A percentile compares a stretch with the other conserved stretches of the same genome.
phyloP scores from a whole-genome alignment of 2,797 vertebrate species.

The Nyctibius grandis region DNA sequence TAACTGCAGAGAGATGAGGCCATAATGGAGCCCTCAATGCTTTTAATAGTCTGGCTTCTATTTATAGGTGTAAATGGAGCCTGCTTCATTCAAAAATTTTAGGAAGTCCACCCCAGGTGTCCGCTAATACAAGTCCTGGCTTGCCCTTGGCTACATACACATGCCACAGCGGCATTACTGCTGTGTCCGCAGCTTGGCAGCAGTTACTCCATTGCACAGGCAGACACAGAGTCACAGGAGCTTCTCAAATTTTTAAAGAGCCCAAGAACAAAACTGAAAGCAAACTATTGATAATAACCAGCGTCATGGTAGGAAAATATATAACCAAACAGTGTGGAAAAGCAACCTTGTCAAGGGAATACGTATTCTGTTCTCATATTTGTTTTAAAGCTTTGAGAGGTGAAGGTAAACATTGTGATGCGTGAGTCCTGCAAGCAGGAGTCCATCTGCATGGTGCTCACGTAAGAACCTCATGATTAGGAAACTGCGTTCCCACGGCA shows the following conservation, averaged over 20 bases:
- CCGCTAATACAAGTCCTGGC: background rate
- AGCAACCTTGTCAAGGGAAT: background rate
- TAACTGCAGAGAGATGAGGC: background rate
- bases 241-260: background rate
- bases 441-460: background rate
- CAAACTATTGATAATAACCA: background rate
- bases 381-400: background rate
- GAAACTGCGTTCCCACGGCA: background rate
- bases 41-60: background rate
- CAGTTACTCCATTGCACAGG: background rate
- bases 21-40: background rate
- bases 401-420: background rate
- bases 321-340: background rate
- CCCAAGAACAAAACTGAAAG: background rate
- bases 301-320: background rate
- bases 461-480: background rate
- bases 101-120: background rate
- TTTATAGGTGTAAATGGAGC: background rate
- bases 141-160: background rate
- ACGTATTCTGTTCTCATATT: background rate
- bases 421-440: background rate
- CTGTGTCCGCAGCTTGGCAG: background rate
- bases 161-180: accelerated
- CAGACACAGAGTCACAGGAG: accelerated
- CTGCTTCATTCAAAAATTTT: background rate